A percentile compares a stretch with the other conserved stretches of the same genome.
Conservation (phyloP, 2,888 invertebrate species). For the Fragum sueziense region DNA sequence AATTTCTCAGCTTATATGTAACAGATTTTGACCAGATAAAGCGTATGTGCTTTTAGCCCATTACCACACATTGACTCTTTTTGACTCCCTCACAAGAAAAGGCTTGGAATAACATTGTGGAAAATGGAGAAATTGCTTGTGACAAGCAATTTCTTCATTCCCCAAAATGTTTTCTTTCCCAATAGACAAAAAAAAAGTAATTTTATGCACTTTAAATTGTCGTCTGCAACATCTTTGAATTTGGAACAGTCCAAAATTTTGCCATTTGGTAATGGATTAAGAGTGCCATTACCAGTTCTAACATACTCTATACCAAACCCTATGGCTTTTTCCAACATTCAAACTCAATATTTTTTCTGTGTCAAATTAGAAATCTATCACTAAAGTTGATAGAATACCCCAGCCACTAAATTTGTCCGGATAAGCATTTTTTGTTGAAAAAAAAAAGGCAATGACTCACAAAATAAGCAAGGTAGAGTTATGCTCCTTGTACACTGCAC, state of each 20-base stretch:
- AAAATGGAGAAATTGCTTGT: slow-evolving; percentile 1
- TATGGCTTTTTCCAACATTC: not conserved
- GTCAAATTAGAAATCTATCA: not conserved
- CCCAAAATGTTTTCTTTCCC: no score
- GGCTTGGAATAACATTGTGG: not conserved
- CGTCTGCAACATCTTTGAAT: no score
- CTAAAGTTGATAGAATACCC: not conserved
- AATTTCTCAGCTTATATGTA: no score
- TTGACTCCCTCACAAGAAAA: no score
- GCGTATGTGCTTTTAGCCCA: no score
- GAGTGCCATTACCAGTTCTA: not conserved
- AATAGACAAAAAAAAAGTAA: no score
- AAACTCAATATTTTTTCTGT: not conserved
- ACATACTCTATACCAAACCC: not conserved
- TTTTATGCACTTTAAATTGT: no score
- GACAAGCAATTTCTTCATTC: slow-evolving; percentile 1
- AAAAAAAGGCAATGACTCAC: no score
- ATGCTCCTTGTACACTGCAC: no score
- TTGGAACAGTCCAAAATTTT: not conserved
- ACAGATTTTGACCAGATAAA: no score
- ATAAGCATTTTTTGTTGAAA: not conserved
- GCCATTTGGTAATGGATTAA: not conserved
- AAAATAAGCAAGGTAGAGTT: no score
- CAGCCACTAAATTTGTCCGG: not conserved
- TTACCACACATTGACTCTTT: not conserved